Evolutionary conservation across 2,888 invertebrate genomes (phyloP), one percentile per base, ranked within the genome.

Genomic region (Folsomia manolachei): DNA sequence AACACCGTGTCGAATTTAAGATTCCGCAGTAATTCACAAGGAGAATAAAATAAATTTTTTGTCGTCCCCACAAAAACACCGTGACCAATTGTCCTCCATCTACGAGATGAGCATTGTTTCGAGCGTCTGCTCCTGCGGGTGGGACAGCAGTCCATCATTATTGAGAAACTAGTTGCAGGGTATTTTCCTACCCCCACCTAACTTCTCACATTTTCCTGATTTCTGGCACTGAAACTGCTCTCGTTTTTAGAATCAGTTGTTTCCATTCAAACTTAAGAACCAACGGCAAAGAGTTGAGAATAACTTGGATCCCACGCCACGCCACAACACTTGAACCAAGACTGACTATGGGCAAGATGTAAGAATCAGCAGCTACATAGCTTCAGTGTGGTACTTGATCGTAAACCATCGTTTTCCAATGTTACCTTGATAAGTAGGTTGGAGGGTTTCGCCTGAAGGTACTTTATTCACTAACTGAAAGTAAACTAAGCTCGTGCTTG

Each of bases 371-470:
- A 39, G 14, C 39, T 39, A 4, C 56, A 56, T 7, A 63, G 26
- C 25, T 23, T 7, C 24, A 63, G 63, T 25, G 19, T 7, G n/a
- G 1, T 24, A n/a, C n/a, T n/a, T n/a, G n/a, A 24, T 2, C 23
- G 65, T 27, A 66, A 66, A 52, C 27, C 65, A 66, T 66, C 19
- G 65, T 66, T 66, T 66, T 66, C 65, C 65, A 66, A 66, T 51
- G 23, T 66, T 66, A 66, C 65, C 65, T 66, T 66, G 65, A 66
- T 66, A 66, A 66, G 65, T 66, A 66, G 65, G 65, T 66, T 66
- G 65, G 52, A 66, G 52, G 65, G 65, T 52, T 66, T 66, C 65
- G 65, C 65, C 65, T 66, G 65, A 66, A 66, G 65, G 65, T 66
- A 66, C 26, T 63, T 63, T 26, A 21, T 56, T 63, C 25, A 27